phyloP scores from a whole-genome alignment of 2,113 vertebrate species.

The Aspidoscelis tigris region DNA sequence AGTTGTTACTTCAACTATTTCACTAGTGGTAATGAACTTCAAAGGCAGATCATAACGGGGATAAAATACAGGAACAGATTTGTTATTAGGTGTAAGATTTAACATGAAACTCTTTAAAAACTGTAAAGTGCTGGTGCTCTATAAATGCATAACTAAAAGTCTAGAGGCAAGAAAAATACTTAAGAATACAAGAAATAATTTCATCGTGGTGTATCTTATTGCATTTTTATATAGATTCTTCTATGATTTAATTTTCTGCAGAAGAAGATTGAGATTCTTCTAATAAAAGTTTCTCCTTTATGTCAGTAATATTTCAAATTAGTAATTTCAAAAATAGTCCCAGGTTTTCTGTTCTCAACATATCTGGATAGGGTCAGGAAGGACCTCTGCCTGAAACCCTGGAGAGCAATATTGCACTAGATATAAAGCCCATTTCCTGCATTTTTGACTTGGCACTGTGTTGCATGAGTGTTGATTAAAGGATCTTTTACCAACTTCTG shows the following conservation, averaged over 20 bases:
- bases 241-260: neutral
- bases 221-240: constrained; percentile 1
- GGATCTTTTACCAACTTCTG: constrained; percentile 49
- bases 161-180: neutral
- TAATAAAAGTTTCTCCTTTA: constrained; percentile 38
- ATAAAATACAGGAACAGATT: neutral
- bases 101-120: neutral
- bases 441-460: constrained; percentile 56
- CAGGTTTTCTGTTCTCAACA: too few relatives aligned
- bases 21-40: neutral
- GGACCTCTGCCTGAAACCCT: too few relatives aligned
- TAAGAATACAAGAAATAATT: neutral
- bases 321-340: constrained; percentile 26
- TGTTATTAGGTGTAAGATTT: neutral
- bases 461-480: constrained; percentile 48
- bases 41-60: neutral
- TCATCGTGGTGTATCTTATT: neutral
- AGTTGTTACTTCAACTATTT: constrained; percentile 11
- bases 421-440: too few relatives aligned
- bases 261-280: constrained; percentile 34
- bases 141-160: neutral
- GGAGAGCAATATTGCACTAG: too few relatives aligned
- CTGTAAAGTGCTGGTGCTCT: neutral
- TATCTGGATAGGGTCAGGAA: too few relatives aligned
- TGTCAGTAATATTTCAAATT: constrained; percentile 9